Conservation (phyloP, 2,113 vertebrate species). For the Coptodon rendalli region DNA sequence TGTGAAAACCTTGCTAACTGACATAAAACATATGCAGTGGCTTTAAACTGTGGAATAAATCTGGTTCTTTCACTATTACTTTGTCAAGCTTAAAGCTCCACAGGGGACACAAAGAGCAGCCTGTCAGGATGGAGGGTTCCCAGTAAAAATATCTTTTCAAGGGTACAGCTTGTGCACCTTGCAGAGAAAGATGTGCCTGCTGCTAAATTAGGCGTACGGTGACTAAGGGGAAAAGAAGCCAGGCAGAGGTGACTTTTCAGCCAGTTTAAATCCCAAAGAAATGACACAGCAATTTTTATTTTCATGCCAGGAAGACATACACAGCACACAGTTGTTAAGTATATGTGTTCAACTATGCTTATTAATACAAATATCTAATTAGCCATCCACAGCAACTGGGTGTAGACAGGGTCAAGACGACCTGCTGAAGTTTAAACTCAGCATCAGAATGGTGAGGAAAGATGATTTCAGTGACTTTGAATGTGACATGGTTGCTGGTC, state of each 20-base stretch:
- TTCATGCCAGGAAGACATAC: neutral
- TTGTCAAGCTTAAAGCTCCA: neutral
- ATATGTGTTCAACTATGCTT: neutral
- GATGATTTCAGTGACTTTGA: neutral
- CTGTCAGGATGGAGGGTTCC: slow-evolving; percentile 24
- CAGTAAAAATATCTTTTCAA: slow-evolving; percentile 46
- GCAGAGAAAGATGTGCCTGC: slow-evolving; percentile 51
- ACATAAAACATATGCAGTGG: neutral
- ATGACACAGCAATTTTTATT: slow-evolving; percentile 46
- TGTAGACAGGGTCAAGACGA: neutral
- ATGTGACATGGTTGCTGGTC: neutral
- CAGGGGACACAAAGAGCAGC: neutral
- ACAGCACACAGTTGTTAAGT: neutral
- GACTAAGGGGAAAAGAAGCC: slow-evolving; percentile 53
- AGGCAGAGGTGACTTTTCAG: slow-evolving; percentile 52
- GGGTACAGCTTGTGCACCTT: slow-evolving; percentile 54
- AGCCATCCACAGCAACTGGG: neutral
- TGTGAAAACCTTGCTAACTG: neutral
- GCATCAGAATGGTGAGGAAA: neutral
- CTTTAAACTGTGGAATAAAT: neutral
- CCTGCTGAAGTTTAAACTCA: neutral
- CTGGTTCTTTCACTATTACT: neutral
- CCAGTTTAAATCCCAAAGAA: slow-evolving; percentile 1
- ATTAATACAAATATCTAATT: neutral
- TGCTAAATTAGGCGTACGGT: slow-evolving; percentile 49